These are phyloP conservation scores for Rhizoglyphus robini DNA, from an alignment of 1,140 invertebrate species.

Conservation along the genomic window DNA sequence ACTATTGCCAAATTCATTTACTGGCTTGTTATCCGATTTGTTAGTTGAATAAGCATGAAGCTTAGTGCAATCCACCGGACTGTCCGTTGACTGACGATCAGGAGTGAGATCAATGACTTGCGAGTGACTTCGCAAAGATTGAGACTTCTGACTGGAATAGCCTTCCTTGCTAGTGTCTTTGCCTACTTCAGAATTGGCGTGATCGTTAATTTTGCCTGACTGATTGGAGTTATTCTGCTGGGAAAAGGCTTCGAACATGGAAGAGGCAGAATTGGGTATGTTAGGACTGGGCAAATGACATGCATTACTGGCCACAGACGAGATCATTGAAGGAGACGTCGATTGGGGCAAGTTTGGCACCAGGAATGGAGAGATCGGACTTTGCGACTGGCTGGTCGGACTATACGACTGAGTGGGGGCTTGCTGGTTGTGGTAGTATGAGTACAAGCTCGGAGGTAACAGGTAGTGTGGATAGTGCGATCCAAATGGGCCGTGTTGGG, in stretches of 20 bases:
- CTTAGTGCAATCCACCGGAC: not conserved
- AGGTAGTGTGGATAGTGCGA: constrained; percentile 1
- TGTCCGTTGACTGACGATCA: not conserved
- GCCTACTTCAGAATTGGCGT: too few relatives aligned
- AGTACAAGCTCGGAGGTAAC: constrained; percentile 1
- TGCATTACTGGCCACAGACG: too few relatives aligned
- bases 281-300: not conserved
- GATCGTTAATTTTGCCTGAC: not conserved
- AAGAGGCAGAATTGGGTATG: too few relatives aligned
- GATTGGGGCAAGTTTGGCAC: constrained; percentile 13
- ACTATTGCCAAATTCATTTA: too few relatives aligned
- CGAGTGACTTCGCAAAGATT: too few relatives aligned
- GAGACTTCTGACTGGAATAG: too few relatives aligned
- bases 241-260: not conserved
- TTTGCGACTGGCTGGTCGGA: not conserved
- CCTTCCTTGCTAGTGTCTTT: too few relatives aligned
- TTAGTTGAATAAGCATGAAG: too few relatives aligned
- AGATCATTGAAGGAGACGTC: not conserved
- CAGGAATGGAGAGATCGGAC: constrained; percentile 17
- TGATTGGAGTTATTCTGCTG: too few relatives aligned
- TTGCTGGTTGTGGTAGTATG: constrained; percentile 16
- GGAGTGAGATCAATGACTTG: constrained; percentile 1
- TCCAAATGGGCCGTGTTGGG: not conserved
- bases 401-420: not conserved
- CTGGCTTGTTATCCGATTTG: too few relatives aligned